phyloP scores from a whole-genome alignment of 2,888 invertebrate species.

The Chrysolina americana region DNA sequence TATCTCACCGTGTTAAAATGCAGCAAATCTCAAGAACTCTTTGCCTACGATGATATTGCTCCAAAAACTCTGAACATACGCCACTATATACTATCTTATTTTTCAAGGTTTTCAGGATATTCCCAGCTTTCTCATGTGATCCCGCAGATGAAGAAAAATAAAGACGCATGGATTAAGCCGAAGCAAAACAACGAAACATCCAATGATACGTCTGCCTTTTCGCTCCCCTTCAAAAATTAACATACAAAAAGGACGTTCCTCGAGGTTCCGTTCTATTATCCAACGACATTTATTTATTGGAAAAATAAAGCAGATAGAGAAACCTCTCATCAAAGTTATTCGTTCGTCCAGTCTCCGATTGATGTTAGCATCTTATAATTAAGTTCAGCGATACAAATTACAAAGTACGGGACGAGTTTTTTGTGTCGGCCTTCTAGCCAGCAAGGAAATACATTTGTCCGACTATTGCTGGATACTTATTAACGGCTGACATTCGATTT shows the following conservation, averaged over 20 bases:
- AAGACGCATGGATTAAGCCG: too few species aligned
- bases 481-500: constrained; percentile 73
- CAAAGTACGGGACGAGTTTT: constrained; percentile 69
- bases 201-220: not conserved
- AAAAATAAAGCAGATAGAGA: constrained; percentile 55
- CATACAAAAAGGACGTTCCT: not conserved
- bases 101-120: too few species aligned
- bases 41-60: too few species aligned
- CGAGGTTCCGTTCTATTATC: constrained; percentile 28
- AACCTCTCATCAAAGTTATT: constrained; percentile 63
- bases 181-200: too few species aligned
- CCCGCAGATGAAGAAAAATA: too few species aligned
- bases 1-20: too few species aligned
- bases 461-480: constrained; percentile 71
- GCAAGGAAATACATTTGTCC: constrained; percentile 71
- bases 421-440: constrained; percentile 67
- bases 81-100: too few species aligned
- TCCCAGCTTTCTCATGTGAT: too few species aligned
- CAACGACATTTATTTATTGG: constrained; percentile 60
- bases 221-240: not conserved
- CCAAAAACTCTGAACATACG: too few species aligned
- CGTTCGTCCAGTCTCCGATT: constrained; percentile 56
- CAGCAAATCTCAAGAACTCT: too few species aligned
- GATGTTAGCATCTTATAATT: constrained; percentile 67
- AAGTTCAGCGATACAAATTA: constrained; percentile 70